Conservation (phyloP, 2,797 vertebrate species). For the Neosilurus mollespiculum region DNA sequence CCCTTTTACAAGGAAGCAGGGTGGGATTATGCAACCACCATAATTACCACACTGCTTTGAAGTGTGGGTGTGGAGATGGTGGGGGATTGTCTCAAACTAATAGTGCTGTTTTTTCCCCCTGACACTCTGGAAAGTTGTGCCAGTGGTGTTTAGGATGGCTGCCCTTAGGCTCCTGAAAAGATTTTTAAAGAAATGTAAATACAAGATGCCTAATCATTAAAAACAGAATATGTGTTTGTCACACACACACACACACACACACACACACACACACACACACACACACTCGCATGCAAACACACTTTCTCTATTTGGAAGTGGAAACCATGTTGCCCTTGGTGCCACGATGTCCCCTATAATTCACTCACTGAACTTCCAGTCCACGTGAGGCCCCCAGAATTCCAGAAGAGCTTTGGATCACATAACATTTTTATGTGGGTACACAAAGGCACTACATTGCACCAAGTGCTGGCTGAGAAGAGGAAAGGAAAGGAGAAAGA, state of each 20-base stretch:
- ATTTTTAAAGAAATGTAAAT: background rate
- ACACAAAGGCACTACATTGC: conserved; percentile 57
- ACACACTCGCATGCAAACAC: no score
- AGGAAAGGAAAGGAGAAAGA: background rate
- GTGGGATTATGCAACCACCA: conserved; percentile 40
- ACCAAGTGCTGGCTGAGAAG: conserved; percentile 15
- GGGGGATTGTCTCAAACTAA: conserved; percentile 19
- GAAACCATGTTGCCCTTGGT: conserved; percentile 31
- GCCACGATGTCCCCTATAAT: conserved; percentile 48
- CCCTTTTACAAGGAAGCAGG: conserved; percentile 31
- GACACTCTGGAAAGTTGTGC: conserved; percentile 20
- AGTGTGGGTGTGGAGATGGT: conserved; percentile 7
- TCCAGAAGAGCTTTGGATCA: conserved; percentile 65
- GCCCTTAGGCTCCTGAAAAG: background rate
- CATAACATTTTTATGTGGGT: conserved; percentile 65
- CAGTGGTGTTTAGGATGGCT: background rate
- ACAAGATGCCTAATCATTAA: conserved; percentile 10
- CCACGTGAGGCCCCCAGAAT: conserved; percentile 60
- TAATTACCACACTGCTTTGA: conserved; percentile 41
- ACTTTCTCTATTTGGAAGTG: conserved; percentile 8
- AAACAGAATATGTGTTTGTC: background rate
- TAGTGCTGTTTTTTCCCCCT: background rate
- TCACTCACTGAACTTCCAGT: conserved; percentile 64
- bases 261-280: background rate
- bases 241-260: background rate